A percentile compares a stretch with the other conserved stretches of the same genome.
Conservation (phyloP, 2,888 invertebrate species). For the Diaphora mendica region DNA sequence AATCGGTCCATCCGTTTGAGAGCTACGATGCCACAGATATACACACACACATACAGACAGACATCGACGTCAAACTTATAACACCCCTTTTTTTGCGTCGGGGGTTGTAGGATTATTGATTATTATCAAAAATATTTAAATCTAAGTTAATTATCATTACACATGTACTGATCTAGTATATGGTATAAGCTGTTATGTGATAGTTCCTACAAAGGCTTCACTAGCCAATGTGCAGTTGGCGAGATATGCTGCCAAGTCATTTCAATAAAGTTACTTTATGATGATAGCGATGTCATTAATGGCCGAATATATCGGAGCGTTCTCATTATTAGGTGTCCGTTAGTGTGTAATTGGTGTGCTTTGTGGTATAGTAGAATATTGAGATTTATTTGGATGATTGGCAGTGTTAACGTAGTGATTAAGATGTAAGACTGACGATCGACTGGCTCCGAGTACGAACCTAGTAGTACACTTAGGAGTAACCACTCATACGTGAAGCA, state of each 20-base stretch:
- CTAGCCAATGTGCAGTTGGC: slow-evolving; percentile 34
- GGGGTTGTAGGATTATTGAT: no score
- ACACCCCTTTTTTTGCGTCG: no score
- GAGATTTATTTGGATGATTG: neutral
- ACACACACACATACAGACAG: no score
- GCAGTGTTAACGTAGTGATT: neutral
- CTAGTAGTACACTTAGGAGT: no score
- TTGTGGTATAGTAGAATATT: neutral
- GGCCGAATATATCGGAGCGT: neutral
- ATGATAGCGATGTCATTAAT: slow-evolving; percentile 33
- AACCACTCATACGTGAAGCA: no score
- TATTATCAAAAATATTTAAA: no score
- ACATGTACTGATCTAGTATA: neutral
- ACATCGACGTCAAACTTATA: no score
- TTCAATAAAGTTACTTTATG: slow-evolving; percentile 17
- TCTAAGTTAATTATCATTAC: no score
- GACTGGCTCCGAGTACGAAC: no score
- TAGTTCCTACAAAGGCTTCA: neutral
- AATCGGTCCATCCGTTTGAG: no score
- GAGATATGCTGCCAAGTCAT: slow-evolving; percentile 27
- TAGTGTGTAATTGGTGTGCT: neutral
- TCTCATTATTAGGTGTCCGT: neutral
- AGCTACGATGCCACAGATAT: no score
- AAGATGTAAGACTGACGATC: no score
- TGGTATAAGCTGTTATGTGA: neutral